A percentile compares a stretch with the other conserved stretches of the same genome.
These are phyloP conservation scores for Spongia lamella DNA, from an alignment of 37 sponge, comb jelly and placozoan species.

Conservation along the genomic window DNA sequence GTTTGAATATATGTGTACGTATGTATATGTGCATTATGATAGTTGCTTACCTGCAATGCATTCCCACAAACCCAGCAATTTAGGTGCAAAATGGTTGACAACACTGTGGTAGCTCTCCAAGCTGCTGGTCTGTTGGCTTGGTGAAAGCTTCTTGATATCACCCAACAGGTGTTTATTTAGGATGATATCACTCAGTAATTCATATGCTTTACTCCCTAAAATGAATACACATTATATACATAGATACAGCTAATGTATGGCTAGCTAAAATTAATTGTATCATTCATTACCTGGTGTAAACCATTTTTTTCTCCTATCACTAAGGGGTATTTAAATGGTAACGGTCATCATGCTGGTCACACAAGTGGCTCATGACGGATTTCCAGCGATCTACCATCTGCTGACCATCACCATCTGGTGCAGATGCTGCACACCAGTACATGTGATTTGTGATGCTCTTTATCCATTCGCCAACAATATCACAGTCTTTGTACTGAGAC, in stretches of 20 bases:
- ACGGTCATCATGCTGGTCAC: no score
- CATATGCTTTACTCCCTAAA: neutral
- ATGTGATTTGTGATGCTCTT: conserved; percentile 56
- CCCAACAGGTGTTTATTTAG: neutral
- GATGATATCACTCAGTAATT: neutral
- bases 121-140: conserved; percentile 4
- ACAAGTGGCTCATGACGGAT: no score
- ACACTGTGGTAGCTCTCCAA: no score
- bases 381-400: no score
- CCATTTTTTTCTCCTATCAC: neutral
- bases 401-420: no score
- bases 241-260: no score
- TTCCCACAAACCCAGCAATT: no score
- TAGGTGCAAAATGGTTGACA: no score
- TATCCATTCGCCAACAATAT: conserved; percentile 40
- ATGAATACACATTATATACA: no score
- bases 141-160: conserved; percentile 1
- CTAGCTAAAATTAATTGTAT: no score
- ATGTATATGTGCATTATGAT: neutral
- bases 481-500: conserved; percentile 51
- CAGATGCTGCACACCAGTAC: conserved; percentile 45
- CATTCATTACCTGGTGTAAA: conserved; percentile 5
- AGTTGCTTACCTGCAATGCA: no score
- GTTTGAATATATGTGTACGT: neutral
- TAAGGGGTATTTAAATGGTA: neutral